Evolutionary conservation across 2,113 vertebrate genomes (phyloP).

Genomic region (Pangasianodon hypophthalmus): DNA sequence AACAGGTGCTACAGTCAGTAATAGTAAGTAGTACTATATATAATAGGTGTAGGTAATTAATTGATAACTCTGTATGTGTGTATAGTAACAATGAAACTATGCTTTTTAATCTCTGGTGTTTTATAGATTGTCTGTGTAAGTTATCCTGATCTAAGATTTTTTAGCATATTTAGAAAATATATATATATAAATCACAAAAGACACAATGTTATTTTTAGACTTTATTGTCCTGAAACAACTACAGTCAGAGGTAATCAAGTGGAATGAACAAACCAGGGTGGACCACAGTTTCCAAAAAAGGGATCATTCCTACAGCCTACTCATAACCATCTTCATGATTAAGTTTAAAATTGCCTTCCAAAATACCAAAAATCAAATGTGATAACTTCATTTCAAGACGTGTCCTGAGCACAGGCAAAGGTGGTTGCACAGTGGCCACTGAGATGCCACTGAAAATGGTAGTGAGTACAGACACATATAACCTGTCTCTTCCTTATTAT

Average conservation of each 20-base stretch:
- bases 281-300: slow-evolving; percentile 58
- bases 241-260: slow-evolving; percentile 75
- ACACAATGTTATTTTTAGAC: slow-evolving; percentile 49
- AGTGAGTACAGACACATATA: not conserved
- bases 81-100: not conserved
- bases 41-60: not conserved
- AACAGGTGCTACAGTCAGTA: not conserved
- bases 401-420: not conserved
- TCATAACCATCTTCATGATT: slow-evolving; percentile 56
- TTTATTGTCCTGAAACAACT: slow-evolving; percentile 75
- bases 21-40: not conserved
- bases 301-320: slow-evolving; percentile 20
- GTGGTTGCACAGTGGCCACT: not conserved
- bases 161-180: not conserved
- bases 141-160: not conserved
- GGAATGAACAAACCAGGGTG: slow-evolving; percentile 63
- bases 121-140: not conserved
- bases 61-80: not conserved
- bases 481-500: not conserved
- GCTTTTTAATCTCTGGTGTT: not conserved
- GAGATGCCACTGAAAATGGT: not conserved
- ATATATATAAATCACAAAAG: not conserved
- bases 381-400: slow-evolving; percentile 12
- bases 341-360: slow-evolving; percentile 50
- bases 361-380: slow-evolving; percentile 30